Evolutionary conservation across 2,113 vertebrate genomes (phyloP), one percentile per base, ranked within the genome.

Genomic region (Abramis brama): DNA sequence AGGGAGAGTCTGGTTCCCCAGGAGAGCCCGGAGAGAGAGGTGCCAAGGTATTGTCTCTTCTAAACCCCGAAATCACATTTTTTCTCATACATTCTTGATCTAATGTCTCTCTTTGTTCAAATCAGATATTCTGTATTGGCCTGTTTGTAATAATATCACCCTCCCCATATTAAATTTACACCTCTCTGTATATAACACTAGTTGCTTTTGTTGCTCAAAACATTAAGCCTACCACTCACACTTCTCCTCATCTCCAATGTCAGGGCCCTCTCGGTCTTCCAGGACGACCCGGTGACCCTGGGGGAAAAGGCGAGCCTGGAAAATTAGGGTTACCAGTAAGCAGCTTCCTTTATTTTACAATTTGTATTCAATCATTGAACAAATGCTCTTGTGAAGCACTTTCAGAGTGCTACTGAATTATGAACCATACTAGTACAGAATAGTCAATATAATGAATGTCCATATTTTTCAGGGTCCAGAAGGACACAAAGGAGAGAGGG

Each of bases 191-290:
- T 0, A 19, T 68, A 33, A 77, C 27, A 86, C 19, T 30, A 60
- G 12, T 50, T 55, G 50, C 5, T 55, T 55, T 55, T 55, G 52
- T 55, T 19, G 52, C 52, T 21, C 52, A 43, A 50, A 50, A 27
- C 47, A 85, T 36, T 33, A 39, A 68, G 13, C 81, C 62, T 15
- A 64, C 11, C 36, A 47, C 45, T 17, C 12, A 21, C 0, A 47
- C 64, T 57, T 75, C 15, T 71, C 7, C 25, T 78, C 43, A 39
- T 82, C 68, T 82, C 55, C 5, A 13, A 43, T 86, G 33, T 81
- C 85, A 98, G 97, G 96, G 97, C 23, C 93, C 94, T 0, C 89
- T 96, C 5, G 97, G 97, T 13, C 86, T 96, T 30, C 95, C 96
- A 4, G 97, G 97, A 50, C 93, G 89, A 52, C 91, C 94, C n/a